Evolutionary conservation across 92 coral and sea anemone genomes (phyloP), one percentile per base, ranked within the genome.

Genomic region (Epizoanthus rinbou): DNA sequence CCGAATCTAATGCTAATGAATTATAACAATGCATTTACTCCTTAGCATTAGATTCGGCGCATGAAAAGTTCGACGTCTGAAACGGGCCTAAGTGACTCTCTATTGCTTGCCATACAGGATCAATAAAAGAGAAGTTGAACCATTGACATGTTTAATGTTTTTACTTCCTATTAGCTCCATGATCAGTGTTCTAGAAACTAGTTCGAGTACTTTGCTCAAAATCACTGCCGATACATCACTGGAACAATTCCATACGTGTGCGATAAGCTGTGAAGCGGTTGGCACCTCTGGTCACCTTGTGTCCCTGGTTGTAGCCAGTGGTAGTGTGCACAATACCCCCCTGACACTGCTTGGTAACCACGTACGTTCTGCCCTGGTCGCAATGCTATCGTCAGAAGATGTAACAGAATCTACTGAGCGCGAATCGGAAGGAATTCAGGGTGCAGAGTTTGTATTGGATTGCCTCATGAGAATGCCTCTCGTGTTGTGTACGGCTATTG

Each of bases 201-300:
- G 79, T n/a, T 70, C 90, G 6, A 91, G 95, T 22, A 57, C 70
- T 39, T 84, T 92, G 11, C 54, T 93, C 8, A 81, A 84, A 16
- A 81, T 93, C n/a, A 91, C 93, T 35, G 69, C 86, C 45, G 24
- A 82, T 21, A 87, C 92, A 16, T 86, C 91, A 24, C 17, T 76
- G 15, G 93, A 91, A 9, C 57, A 56, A 19, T 87, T 91, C 73
- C 56, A 81, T 39, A 57, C 75, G 19, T 86, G 80, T 63, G 89
- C 86, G 43, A 73, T 76, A 63, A 52, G 74, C 11, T 89, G 81
- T 21, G 91, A 91, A 41, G 88, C 85, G 1, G 75, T 93, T 79
- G 93, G 93, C 41, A 62, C 92, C 13, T 84, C 94, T 13, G 97
- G 97, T 15, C 93, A 88, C 66, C 69, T 93, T 52, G 94, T 91